Base-by-base conservation (phyloP, 2,797 vertebrate species). In the Craterocephalus amniculus region DNA sequence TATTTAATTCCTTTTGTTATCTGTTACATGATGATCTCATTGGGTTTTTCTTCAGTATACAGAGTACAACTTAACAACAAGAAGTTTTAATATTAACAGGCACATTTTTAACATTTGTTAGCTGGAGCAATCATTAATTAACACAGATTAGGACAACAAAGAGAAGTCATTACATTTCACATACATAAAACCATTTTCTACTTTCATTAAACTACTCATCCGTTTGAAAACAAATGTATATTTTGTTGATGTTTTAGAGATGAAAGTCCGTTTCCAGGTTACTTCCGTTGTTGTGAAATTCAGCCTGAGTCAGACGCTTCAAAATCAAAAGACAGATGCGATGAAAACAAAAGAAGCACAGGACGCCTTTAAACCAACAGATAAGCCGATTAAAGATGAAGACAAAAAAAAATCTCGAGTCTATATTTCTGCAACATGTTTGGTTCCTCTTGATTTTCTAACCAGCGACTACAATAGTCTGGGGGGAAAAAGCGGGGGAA, bases 271-370 rank as follows among this genome's bases (percentile, higher is more conserved):
- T 93, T 84, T 95, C 94, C 58, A 18, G 7, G 38, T 55, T 85
- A 95, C 86, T 80, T 38, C 93, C 74, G 95, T 95, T 58, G 93
- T 94, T 80, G 92, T 94, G 81, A 95, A 94, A 83, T 91, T 94
- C 71, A 93, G 93, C 66, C 94, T 92, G 49, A 90, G 92, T 86
- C 93, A 89, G 91, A 88, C 18, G 92, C 43, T 20, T 66, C 57
- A 89, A 81, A 95, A 95, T 76, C 95, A 95, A 38, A 91, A 94
- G 52, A 93, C 88, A 12, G 91, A 88, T 73, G 48, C 48, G 76
- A 93, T 94, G 76, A 92, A 94, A 95, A 65, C 38, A 60, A 76
- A 67, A 65, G 58, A 60, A 56, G 24, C 43, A 18, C 26, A 12
- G 20, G 20, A 29, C 38, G 32, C 51, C 27, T 58, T 66, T 18